Evolutionary conservation across 2,797 vertebrate species (phyloP), one percentile per base, ranked within the genome.

Genomic region (Melanotaenia maccullochi): DNA sequence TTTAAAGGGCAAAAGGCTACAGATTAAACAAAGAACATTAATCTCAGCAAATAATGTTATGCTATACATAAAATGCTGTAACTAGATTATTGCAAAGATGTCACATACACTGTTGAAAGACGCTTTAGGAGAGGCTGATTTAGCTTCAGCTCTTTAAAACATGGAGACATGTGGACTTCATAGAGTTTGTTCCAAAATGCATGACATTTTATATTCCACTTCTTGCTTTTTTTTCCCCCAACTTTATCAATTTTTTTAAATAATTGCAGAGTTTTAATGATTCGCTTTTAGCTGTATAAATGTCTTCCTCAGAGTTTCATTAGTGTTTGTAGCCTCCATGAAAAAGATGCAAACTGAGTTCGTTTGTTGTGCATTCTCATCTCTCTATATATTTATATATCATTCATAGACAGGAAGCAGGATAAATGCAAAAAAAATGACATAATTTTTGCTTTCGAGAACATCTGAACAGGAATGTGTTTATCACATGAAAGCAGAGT

Each of bases 401-500:
- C 25, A 40, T 65, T 40, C 0, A 0, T 18, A 71, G 69, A 73
- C 33, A 7, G 20, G 22, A 0, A 73, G 24, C 32, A 67, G 36
- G 78, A 56, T n/a, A 5, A 38, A 57, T 35, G 28, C 38, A 42
- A 47, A 75, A 30, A 25, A 30, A 20, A 76, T n/a, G 0, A 14
- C 60, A 61, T 63, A 42, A 81, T 82, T 67, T 68, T 83, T 73
- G 71, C 74, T 86, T 82, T 90, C 63, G 89, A 82, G 69, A 64
- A 86, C 78, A 60, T 59, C 61, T 75, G 75, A 80, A 36, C 40
- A 51, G 69, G 78, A 80, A 77, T 84, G 86, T 95, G 85, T 94
- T 96, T 95, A 96, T 96, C 94, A 95, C 95, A 95, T 93, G 91
- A 96, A 94, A 96, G 93, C 93, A 92, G 93, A 94, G 87, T 95